Conservation (phyloP, 1,140 invertebrate species). For the Drosophila busckii region DNA sequence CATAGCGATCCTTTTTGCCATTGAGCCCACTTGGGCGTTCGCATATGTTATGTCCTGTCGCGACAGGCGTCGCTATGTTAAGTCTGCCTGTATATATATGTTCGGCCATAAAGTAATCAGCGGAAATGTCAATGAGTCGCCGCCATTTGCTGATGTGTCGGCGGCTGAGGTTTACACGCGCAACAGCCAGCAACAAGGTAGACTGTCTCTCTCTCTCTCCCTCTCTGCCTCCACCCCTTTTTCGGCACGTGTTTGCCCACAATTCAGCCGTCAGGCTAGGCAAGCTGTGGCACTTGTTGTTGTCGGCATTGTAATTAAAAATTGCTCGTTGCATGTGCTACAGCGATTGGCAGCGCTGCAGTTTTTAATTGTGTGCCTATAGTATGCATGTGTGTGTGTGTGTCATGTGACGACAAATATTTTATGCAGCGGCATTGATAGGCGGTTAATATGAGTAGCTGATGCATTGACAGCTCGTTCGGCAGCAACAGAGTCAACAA, state of each 20-base stretch:
- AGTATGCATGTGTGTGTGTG: slow-evolving; percentile 1
- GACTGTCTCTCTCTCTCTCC: slow-evolving; percentile 16
- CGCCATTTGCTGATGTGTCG: slow-evolving; percentile 74
- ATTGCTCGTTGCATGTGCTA: slow-evolving; percentile 56
- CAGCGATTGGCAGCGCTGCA: slow-evolving; percentile 37
- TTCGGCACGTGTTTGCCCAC: neutral
- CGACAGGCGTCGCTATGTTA: slow-evolving; percentile 58
- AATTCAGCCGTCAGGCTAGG: neutral
- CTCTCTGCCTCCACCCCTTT: neutral
- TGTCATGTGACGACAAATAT: slow-evolving; percentile 31
- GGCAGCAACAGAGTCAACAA: neutral
- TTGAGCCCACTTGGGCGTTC: slow-evolving; percentile 22
- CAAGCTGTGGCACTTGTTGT: slow-evolving; percentile 15
- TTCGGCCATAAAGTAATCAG: slow-evolving; percentile 72
- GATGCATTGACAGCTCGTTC: slow-evolving; percentile 28
- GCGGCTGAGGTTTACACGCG: slow-evolving; percentile 66
- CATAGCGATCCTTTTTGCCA: neutral
- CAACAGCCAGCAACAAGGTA: slow-evolving; percentile 42
- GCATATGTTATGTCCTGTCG: slow-evolving; percentile 69
- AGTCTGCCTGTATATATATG: slow-evolving; percentile 11
- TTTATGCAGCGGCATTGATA: slow-evolving; percentile 47
- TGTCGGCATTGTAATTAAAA: slow-evolving; percentile 63
- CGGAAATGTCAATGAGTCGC: slow-evolving; percentile 73
- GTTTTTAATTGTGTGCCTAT: slow-evolving; percentile 55
- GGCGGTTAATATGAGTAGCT: slow-evolving; percentile 42